Evolutionary conservation across 2,113 vertebrate genomes (phyloP).

Genomic region (Redunca redunca): DNA sequence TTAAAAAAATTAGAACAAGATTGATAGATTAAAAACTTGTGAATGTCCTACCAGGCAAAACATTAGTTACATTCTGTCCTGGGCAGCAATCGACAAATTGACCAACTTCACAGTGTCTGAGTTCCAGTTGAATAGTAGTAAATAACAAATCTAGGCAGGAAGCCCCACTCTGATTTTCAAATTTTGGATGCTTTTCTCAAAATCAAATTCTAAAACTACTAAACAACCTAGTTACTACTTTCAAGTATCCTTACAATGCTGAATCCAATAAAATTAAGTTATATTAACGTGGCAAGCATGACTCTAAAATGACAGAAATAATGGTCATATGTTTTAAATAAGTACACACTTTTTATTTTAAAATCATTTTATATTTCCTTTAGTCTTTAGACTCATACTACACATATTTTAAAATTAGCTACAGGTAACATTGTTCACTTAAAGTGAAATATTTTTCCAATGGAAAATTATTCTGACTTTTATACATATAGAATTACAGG

Average conservation of each 20-base stretch:
- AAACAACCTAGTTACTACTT: background rate
- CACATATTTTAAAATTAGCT: background rate
- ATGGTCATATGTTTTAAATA: background rate
- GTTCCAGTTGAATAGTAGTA: background rate
- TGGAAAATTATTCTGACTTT: background rate
- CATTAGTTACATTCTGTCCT: background rate
- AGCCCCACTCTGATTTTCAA: background rate
- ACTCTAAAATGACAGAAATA: background rate
- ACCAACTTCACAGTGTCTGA: background rate
- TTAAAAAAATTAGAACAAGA: background rate
- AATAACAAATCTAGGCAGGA: background rate
- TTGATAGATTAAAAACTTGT: background rate
- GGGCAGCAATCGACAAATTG: background rate
- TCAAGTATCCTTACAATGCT: background rate
- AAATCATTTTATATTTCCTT: background rate
- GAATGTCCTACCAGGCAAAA: background rate
- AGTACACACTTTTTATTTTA: background rate
- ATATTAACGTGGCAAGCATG: background rate
- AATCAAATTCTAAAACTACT: background rate
- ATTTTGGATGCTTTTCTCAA: background rate
- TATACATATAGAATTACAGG: background rate
- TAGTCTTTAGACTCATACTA: background rate
- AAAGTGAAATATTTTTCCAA: background rate
- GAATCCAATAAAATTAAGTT: background rate
- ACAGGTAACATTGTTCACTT: background rate